Evolutionary conservation across 2,797 vertebrate genomes (phyloP).

Genomic region (Gorsachius magnificus): DNA sequence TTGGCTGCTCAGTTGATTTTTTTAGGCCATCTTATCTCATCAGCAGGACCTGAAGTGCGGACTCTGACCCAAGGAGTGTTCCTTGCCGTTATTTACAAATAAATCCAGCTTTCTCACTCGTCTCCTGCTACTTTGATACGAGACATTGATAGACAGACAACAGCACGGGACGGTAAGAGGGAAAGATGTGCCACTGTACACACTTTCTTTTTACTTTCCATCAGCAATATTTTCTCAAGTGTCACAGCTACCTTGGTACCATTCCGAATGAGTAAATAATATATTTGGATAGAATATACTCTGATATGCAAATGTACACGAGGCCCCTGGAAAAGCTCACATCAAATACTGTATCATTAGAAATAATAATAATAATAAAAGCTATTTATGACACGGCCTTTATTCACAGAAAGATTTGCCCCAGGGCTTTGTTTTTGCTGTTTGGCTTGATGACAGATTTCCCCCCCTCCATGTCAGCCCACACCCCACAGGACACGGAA

Average conservation of each 20-base stretch:
- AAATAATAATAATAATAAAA: conserved; percentile 27
- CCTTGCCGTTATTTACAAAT: neutral
- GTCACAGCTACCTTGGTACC: conserved; percentile 8
- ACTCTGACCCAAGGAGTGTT: neutral
- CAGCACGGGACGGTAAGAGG: neutral
- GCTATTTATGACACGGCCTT: conserved; percentile 33
- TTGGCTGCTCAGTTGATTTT: neutral
- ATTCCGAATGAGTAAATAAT: neutral
- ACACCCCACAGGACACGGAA: neutral
- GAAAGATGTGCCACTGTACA: neutral
- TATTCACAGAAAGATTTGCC: conserved; percentile 36
- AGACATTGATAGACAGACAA: neutral
- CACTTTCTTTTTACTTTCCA: neutral
- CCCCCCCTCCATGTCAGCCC: neutral
- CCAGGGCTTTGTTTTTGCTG: conserved; percentile 8
- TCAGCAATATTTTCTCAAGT: neutral
- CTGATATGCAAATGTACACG: neutral
- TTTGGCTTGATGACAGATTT: neutral
- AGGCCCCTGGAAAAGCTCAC: conserved; percentile 53
- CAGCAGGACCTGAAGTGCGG: neutral
- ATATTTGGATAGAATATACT: neutral
- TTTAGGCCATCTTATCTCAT: neutral
- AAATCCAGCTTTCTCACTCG: neutral
- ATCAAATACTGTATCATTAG: conserved; percentile 39
- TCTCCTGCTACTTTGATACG: neutral